phyloP scores from a whole-genome alignment of 2,888 invertebrate genomes.

The Idaea dimidiata region DNA sequence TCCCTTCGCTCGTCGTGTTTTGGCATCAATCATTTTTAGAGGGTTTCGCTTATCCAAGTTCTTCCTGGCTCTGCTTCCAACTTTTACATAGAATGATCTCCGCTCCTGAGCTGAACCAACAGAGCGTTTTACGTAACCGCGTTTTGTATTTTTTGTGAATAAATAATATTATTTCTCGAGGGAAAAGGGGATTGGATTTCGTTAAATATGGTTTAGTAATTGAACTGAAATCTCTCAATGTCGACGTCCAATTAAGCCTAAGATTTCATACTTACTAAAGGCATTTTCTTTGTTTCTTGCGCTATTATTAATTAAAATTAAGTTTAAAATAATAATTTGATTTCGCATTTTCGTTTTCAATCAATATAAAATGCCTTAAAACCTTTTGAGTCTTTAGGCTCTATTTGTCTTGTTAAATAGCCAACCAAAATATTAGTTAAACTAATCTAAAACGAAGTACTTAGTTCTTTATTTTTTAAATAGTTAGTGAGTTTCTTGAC shows the following conservation, averaged over 20 bases:
- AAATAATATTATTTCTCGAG: conserved; percentile 79
- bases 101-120: conserved; percentile 74
- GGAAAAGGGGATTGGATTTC: conserved; percentile 80
- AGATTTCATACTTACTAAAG: conserved; percentile 69
- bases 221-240: conserved; percentile 82
- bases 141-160: conserved; percentile 80
- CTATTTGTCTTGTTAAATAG: too few species aligned
- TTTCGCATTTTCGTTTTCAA: neutral
- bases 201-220: conserved; percentile 82
- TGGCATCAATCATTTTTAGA: conserved; percentile 81
- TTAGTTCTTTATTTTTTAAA: too few species aligned
- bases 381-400: neutral
- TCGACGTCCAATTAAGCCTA: conserved; percentile 80
- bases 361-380: neutral
- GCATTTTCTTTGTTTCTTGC: conserved; percentile 71
- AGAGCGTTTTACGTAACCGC: conserved; percentile 70
- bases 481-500: too few species aligned
- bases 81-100: conserved; percentile 79
- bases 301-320: conserved; percentile 63
- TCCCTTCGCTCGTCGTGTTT: conserved; percentile 47
- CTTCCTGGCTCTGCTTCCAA: conserved; percentile 71
- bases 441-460: too few species aligned
- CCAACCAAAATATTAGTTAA: too few species aligned
- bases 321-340: conserved; percentile 11
- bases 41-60: conserved; percentile 80